A percentile compares a stretch with the other conserved stretches of the same genome.
Evolutionary conservation across 2,797 vertebrate species (phyloP).

Genomic region (Gymnoscopelus microlampas): DNA sequence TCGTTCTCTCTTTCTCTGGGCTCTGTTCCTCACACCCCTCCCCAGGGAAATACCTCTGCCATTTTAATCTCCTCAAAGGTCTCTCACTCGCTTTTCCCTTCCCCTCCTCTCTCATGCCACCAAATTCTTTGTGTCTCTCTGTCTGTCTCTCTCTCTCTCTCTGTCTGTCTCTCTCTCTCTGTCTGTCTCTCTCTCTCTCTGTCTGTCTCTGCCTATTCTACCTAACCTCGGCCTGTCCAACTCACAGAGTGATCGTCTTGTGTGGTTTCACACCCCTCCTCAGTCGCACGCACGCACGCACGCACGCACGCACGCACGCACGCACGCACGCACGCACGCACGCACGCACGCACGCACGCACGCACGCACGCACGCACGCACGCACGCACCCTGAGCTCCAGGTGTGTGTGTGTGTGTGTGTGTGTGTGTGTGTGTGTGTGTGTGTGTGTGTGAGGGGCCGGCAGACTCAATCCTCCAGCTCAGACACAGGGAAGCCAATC

Average conservation of each 20-base stretch:
- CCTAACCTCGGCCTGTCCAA: neutral
- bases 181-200: neutral
- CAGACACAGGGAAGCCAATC: slow-evolving; percentile 76
- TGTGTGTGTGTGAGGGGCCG: slow-evolving; percentile 45
- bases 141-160: slow-evolving; percentile 36
- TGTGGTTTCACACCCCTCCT: neutral
- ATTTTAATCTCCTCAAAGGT: slow-evolving; percentile 2
- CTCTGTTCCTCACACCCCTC: slow-evolving; percentile 22
- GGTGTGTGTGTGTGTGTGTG: slow-evolving; percentile 38
- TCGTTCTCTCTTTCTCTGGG: neutral
- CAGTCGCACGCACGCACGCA: neutral
- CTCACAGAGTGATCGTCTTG: slow-evolving; percentile 9
- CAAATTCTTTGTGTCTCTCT: slow-evolving; percentile 13
- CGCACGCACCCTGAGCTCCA: slow-evolving; percentile 28
- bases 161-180: slow-evolving; percentile 19
- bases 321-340: neutral
- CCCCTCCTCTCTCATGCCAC: slow-evolving; percentile 7
- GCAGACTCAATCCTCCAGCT: slow-evolving; percentile 63
- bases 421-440: slow-evolving; percentile 25
- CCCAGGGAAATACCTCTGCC: slow-evolving; percentile 9
- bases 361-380: neutral
- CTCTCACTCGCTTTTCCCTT: slow-evolving; percentile 14
- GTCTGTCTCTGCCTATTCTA: neutral
- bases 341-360: neutral
- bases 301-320: too few relatives aligned